Percentiles rank a stretch among this genome's conserved stretches.
These are phyloP conservation scores for Hormiphora californensis DNA, from an alignment of 37 sponge, comb jelly and placozoan species.

Conservation along the genomic window DNA sequence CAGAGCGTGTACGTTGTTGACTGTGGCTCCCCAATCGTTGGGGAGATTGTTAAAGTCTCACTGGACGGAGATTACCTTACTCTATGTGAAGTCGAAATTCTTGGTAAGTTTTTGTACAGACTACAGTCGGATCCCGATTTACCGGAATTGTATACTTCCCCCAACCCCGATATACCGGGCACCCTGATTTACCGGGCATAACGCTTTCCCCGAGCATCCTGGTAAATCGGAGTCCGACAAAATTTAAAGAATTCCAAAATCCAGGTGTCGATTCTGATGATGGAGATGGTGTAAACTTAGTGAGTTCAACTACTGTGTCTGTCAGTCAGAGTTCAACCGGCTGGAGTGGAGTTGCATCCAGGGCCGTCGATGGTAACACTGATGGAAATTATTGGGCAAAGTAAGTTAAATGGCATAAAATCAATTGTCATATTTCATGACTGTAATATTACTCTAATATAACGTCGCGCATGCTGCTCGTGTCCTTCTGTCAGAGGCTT, in stretches of 20 bases:
- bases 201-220: no score
- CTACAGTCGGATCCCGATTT: no score
- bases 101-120: constrained; percentile 1
- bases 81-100: not conserved
- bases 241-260: not conserved
- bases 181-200: no score
- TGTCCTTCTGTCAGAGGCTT: no score
- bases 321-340: not conserved
- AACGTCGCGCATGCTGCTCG: no score
- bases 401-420: no score
- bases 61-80: not conserved
- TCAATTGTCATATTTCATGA: no score
- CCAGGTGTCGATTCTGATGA: not conserved
- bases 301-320: not conserved
- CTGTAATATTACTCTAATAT: no score
- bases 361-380: constrained; percentile 4
- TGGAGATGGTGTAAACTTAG: not conserved
- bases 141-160: no score
- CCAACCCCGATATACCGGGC: no score
- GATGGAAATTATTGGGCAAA: not conserved
- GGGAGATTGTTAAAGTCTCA: not conserved
- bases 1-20: not conserved
- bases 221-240: no score
- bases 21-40: not conserved
- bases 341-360: not conserved